phyloP scores from a whole-genome alignment of 2,113 vertebrate species.

The Herpailurus yagouaroundi region DNA sequence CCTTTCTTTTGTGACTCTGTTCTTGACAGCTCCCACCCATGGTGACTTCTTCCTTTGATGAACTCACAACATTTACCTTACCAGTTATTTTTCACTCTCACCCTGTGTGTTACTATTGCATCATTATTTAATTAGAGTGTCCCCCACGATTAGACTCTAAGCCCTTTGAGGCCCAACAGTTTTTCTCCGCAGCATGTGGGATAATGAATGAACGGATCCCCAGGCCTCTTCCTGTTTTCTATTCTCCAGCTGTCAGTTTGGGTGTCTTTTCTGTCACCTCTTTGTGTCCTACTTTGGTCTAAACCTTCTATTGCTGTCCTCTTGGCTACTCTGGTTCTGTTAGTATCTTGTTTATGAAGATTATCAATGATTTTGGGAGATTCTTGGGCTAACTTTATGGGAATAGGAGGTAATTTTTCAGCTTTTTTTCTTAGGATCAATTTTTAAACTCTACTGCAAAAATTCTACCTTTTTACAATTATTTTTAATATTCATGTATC shows the following conservation, averaged over 20 bases:
- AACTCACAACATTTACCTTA: not conserved
- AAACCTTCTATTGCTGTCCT: not conserved
- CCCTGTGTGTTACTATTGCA: not conserved
- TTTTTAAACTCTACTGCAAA: slow-evolving; percentile 36
- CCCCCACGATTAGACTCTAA: not conserved
- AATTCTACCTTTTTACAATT: slow-evolving; percentile 36
- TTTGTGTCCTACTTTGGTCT: not conserved
- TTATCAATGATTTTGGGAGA: slow-evolving; percentile 22
- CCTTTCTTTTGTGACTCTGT: slow-evolving; percentile 29
- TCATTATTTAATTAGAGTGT: slow-evolving; percentile 20
- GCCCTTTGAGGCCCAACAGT: not conserved
- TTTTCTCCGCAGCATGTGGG: not conserved
- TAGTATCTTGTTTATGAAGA: slow-evolving; percentile 50
- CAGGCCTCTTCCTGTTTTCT: not conserved
- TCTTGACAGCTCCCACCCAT: not conserved
- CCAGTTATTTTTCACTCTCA: not conserved
- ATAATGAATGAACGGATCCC: not conserved
- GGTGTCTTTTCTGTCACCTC: not conserved
- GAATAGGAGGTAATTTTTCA: slow-evolving; percentile 18
- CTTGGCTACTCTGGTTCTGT: not conserved
- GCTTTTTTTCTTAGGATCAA: slow-evolving; percentile 31
- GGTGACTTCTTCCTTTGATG: not conserved
- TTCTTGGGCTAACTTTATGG: not conserved
- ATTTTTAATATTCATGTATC: slow-evolving; percentile 34
- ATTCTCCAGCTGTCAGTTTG: not conserved